Base-by-base conservation (phyloP, 2,797 vertebrate species). In the Glyptemys insculpta region DNA sequence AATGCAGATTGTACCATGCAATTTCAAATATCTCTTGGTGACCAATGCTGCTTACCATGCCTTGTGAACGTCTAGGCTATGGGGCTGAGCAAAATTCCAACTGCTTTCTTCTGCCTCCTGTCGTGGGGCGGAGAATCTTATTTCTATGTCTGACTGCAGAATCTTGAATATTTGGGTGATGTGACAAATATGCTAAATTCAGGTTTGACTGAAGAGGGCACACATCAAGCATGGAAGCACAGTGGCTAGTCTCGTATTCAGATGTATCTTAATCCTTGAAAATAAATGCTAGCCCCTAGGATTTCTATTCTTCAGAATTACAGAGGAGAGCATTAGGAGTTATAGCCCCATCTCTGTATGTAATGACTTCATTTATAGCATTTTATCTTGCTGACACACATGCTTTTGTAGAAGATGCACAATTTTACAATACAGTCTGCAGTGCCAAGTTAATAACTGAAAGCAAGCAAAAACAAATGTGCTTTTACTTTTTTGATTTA, bases 301-400 rank as follows among this genome's bases (percentile, higher is more conserved):
- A 74, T 92, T 85, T 12, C 65, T 37, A 0, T 31, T 49, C 54
- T 81, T 41, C 80, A 53, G 34, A 76, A 41, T 0, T 81, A 37
- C 49, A 81, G 3, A 19, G 1, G 18, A 56, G 31, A 76, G 21
- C 44, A 56, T 37, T 85, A 49, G 11, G 9, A 15, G 4, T 34
- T 79, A 49, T 34, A 21, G 1, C 81, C 87, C 18, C 29, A 11
- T 85, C 81, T 52, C 54, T 15, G 0, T 54, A 25, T 19, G 47
- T 78, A 47, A 31, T 57, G 29, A n/a, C 16, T 83, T 74, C 18
- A 41, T 37, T 44, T 9, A 4, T 47, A 37, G 4, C 0, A 0
- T 8, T 3, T 78, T 44, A 1, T 0, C 0, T 31, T 84, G 34
- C 47, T 37, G 11, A 41, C 21, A 11, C 49, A 62, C 18, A 3